Evolutionary conservation across 53 echinoderm and acorn worm species (phyloP), one percentile per base, ranked within the genome.

Genomic region (Astropecten irregularis): DNA sequence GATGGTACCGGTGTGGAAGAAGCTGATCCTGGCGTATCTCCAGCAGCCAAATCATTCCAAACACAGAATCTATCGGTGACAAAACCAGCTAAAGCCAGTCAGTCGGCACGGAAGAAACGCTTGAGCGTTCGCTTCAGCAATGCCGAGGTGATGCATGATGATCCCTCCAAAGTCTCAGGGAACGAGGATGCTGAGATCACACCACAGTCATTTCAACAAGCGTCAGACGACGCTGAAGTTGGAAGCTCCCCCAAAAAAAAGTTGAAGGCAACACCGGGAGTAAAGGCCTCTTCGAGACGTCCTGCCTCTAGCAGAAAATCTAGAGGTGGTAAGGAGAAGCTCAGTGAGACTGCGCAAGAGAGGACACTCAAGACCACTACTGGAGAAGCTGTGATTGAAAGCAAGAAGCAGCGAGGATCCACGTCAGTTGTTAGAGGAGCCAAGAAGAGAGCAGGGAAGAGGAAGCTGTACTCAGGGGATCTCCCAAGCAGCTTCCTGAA

Each of bases 401-500:
- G 9, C 46, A 69, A 48, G 49, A 69, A 26, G 47, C 60, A 47
- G 44, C 27, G 58, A 20, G 30, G 9, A 40, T 29, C 76, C 1
- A 16, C 40, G 9, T 37, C 37, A 35, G 42, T 42, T 6, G 49
- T 51, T 30, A 66, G 61, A 40, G 52, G 65, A 1, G 54, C 64
- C 46, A 68, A 58, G 40, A 51, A 65, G 54, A 23, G 68, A 51
- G 27, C 34, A 51, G 66, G 83, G 14, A 83, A 83, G 68, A 49
- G 83, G 40, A 83, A 67, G 83, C 62, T 79, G 4, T 79, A 79
- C 62, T 79, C 79, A 16, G 79, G 79, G n/a, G 79, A 79, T 33
- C 46, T 79, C 10, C 34, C 79, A 18, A 62, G 49, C 61, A 79
- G 22, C 35, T 62, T 61, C 79, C 79, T 79, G 6, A 21, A 26